phyloP scores from a whole-genome alignment of 2,797 vertebrate genomes.

The Heliangelus exortis region DNA sequence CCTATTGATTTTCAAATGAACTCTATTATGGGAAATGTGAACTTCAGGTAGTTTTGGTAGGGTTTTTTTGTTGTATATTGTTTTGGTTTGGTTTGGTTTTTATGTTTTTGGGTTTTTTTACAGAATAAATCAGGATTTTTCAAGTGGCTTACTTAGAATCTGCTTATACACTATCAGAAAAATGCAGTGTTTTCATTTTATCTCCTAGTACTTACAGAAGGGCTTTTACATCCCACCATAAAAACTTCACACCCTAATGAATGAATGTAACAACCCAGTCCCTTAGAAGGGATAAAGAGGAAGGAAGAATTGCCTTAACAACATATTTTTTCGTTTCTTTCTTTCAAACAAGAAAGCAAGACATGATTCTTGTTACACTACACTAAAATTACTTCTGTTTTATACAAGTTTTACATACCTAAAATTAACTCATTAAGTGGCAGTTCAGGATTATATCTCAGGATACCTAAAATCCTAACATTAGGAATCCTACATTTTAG shows the following conservation, averaged over 20 bases:
- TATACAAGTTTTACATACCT: not conserved
- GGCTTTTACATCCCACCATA: not conserved
- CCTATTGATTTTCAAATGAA: not conserved
- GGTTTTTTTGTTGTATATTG: too few species aligned
- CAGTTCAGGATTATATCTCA: not conserved
- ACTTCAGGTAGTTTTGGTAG: not conserved
- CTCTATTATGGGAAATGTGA: not conserved
- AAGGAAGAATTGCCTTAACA: not conserved
- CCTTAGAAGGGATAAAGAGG: not conserved
- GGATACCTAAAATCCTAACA: too few species aligned
- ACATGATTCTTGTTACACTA: not conserved
- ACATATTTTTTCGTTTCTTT: not conserved
- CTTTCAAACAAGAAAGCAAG: not conserved
- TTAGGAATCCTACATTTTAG: not conserved
- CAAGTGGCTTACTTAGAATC: not conserved
- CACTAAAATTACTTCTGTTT: not conserved
- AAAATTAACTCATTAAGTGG: not conserved
- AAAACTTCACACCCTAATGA: not conserved
- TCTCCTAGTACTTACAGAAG: not conserved
- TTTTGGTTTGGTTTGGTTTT: too few species aligned
- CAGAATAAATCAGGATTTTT: not conserved
- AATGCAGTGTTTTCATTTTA: not conserved
- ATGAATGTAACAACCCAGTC: not conserved
- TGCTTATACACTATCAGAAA: not conserved
- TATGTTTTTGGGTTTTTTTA: not conserved